Evolutionary conservation across 1,140 invertebrate genomes (phyloP).

Genomic region (Chlorops oryzae): DNA sequence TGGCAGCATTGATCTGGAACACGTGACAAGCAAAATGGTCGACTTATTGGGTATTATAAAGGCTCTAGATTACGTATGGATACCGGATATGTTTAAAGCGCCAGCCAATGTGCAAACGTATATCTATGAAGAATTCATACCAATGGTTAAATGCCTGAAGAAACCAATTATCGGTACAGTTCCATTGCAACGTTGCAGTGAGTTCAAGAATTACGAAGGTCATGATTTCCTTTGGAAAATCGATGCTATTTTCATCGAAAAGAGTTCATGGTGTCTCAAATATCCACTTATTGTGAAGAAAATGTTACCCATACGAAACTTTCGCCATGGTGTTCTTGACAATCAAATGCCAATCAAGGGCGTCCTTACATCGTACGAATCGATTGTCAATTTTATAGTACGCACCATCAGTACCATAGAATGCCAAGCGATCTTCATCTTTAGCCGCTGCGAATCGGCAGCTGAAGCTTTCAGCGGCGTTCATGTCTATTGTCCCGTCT

Average conservation of each 20-base stretch:
- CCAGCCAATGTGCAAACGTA: conserved; percentile 32
- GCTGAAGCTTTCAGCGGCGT: conserved; percentile 29
- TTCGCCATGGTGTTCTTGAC: conserved; percentile 28
- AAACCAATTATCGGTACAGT: conserved; percentile 39
- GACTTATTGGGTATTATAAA: conserved; percentile 39
- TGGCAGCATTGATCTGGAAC: conserved; percentile 40
- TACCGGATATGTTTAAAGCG: conserved; percentile 36
- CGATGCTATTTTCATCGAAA: conserved; percentile 41
- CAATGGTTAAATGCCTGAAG: conserved; percentile 31
- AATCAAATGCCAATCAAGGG: conserved; percentile 24
- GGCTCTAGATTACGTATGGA: conserved; percentile 38
- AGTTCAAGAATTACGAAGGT: conserved; percentile 38
- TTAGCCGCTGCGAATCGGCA: conserved; percentile 30
- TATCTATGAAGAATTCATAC: conserved; percentile 37
- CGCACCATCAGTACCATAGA: conserved; percentile 41
- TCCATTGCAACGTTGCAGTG: conserved; percentile 36
- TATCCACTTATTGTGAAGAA: conserved; percentile 44
- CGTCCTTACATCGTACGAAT: conserved; percentile 34
- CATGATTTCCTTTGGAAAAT: conserved; percentile 39
- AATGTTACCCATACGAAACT: conserved; percentile 35
- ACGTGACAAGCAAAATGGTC: conserved; percentile 37
- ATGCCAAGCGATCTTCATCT: conserved; percentile 37
- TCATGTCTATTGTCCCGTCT: conserved; percentile 41
- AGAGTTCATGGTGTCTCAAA: conserved; percentile 42
- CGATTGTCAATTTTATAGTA: conserved; percentile 40